These are phyloP conservation scores for Catocala fraxini DNA, from an alignment of 2,888 invertebrate genomes.

Conservation along the genomic window DNA sequence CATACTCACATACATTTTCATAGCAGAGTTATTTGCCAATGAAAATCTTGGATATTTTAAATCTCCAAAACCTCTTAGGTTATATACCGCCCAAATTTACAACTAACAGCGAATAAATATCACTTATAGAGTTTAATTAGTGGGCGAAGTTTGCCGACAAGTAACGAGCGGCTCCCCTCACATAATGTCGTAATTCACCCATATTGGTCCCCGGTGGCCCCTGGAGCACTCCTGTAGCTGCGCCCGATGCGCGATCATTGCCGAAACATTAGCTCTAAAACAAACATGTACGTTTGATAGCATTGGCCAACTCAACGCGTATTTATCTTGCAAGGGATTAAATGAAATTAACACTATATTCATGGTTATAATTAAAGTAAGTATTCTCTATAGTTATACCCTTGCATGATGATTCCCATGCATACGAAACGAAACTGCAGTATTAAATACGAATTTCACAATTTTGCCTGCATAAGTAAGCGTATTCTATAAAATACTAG, in stretches of 20 bases:
- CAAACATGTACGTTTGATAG: constrained; percentile 5
- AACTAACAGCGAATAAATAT: constrained; percentile 65
- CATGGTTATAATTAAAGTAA: no score
- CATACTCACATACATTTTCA: no score
- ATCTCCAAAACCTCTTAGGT: background rate
- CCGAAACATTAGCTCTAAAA: constrained; percentile 21
- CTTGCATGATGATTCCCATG: no score
- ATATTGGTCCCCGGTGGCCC: constrained; percentile 60
- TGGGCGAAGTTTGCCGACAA: constrained; percentile 53
- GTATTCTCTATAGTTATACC: no score
- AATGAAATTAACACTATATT: no score
- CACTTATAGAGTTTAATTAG: constrained; percentile 72
- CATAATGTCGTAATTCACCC: constrained; percentile 60
- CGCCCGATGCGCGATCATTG: constrained; percentile 49
- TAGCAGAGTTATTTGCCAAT: no score
- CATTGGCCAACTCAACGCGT: background rate
- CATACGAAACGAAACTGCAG: no score
- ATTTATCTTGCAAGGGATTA: no score
- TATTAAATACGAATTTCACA: no score
- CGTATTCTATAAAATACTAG: no score
- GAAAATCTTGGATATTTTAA: no score
- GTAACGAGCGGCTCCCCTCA: constrained; percentile 34
- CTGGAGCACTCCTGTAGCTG: constrained; percentile 40
- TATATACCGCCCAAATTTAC: constrained; percentile 19
- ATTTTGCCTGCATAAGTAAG: no score